Percentiles rank a stretch among this genome's conserved stretches.
Conservation (phyloP, 2,113 vertebrate genomes). For the Otis tarda region DNA sequence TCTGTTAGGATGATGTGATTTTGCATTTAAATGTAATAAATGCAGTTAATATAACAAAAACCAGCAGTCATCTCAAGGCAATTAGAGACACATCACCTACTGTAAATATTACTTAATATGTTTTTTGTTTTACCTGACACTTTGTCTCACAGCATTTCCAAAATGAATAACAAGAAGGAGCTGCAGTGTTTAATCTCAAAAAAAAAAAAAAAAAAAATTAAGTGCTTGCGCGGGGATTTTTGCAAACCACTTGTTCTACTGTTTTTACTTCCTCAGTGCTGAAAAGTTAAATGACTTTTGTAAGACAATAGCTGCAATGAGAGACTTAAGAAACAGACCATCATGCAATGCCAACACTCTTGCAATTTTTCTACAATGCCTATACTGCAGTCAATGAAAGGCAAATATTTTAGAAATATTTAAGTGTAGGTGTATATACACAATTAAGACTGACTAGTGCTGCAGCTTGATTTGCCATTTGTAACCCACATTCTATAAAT, state of each 20-base stretch:
- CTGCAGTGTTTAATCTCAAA: background rate
- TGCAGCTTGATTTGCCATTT: background rate
- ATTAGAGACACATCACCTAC: background rate
- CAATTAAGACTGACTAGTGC: background rate
- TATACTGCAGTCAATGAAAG: background rate
- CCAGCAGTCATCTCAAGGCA: background rate
- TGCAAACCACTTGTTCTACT: background rate
- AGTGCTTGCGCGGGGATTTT: background rate
- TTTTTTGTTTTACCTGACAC: background rate
- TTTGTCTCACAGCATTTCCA: background rate
- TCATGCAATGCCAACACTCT: background rate
- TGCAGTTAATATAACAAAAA: background rate
- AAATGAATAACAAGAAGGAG: background rate
- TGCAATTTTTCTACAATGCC: background rate
- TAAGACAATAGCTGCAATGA: background rate
- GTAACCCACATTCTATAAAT: background rate
- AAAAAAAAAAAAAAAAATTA: background rate
- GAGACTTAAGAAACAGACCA: background rate
- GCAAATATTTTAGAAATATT: background rate
- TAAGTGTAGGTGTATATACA: background rate
- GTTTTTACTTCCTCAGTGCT: background rate
- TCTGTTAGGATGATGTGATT: background rate
- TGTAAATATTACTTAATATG: background rate
- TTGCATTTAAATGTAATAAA: background rate
- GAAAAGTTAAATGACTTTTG: background rate